phyloP scores from a whole-genome alignment of 2,888 invertebrate genomes.

The Dromius quadrimaculatus region DNA sequence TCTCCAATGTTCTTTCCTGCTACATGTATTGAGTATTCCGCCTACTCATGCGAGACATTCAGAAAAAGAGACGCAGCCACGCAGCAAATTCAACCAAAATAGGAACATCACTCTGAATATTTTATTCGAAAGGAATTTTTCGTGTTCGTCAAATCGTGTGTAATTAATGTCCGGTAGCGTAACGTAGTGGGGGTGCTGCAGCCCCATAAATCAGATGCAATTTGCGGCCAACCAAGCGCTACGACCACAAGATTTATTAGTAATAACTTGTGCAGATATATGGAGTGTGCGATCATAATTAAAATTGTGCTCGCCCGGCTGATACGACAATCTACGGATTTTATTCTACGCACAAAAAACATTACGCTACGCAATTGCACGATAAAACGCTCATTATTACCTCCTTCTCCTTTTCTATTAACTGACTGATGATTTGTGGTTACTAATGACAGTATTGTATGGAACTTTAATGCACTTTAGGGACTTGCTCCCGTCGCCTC shows the following conservation, averaged over 20 bases:
- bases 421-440: constrained; percentile 55
- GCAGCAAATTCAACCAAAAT: too few relatives aligned
- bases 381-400: not conserved
- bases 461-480: constrained; percentile 30
- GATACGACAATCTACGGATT: not conserved
- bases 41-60: constrained; percentile 57
- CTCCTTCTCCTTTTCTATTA: not conserved
- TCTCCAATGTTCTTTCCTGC: not conserved
- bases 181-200: constrained; percentile 22
- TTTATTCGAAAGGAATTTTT: not conserved
- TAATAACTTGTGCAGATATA: constrained; percentile 60
- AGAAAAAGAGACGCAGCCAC: not conserved
- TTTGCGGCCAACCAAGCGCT: constrained; percentile 61
- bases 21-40: constrained; percentile 65
- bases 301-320: constrained; percentile 56
- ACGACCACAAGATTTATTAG: constrained; percentile 61
- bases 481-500: constrained; percentile 13
- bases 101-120: too few relatives aligned
- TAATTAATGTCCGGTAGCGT: not conserved
- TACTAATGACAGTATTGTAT: constrained; percentile 60
- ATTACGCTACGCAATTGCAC: not conserved
- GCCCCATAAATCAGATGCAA: constrained; percentile 62
- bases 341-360: too few relatives aligned
- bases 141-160: constrained; percentile 12
- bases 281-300: constrained; percentile 60